These are phyloP conservation scores for Microhierax caerulescens DNA, from an alignment of 2,797 vertebrate species.

Conservation along the genomic window DNA sequence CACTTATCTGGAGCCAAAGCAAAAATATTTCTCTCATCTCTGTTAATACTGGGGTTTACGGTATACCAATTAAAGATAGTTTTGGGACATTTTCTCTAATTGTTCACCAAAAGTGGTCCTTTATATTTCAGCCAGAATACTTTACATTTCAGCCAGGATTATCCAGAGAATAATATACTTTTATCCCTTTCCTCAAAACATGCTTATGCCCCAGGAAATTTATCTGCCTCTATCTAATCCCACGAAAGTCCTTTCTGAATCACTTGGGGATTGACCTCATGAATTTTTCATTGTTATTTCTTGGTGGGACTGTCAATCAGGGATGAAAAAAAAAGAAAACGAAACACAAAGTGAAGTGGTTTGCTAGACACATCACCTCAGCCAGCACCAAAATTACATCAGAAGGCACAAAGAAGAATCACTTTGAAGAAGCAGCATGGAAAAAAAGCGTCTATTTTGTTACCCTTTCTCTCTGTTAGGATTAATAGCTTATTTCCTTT, in stretches of 20 bases:
- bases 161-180: constrained; percentile 26
- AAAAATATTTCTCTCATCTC: background rate
- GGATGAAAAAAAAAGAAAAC: constrained; percentile 36
- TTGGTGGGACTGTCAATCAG: constrained; percentile 60
- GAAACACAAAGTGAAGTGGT: background rate
- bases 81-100: constrained; percentile 2
- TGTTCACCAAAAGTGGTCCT: background rate
- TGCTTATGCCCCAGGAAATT: constrained; percentile 48
- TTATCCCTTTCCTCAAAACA: constrained; percentile 34
- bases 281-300: constrained; percentile 53
- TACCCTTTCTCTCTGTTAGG: background rate
- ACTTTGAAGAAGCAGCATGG: background rate
- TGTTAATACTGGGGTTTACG: background rate
- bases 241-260: constrained; percentile 44
- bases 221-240: constrained; percentile 38
- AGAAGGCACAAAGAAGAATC: background rate
- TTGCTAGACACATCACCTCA: constrained; percentile 7
- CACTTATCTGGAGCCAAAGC: background rate
- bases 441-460: background rate
- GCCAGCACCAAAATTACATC: background rate
- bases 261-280: constrained; percentile 31
- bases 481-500: background rate
- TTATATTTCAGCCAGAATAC: background rate
- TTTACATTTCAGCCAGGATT: constrained; percentile 20
- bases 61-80: background rate